Evolutionary conservation across 2,797 vertebrate genomes (phyloP).

Genomic region (Anas capensis): DNA sequence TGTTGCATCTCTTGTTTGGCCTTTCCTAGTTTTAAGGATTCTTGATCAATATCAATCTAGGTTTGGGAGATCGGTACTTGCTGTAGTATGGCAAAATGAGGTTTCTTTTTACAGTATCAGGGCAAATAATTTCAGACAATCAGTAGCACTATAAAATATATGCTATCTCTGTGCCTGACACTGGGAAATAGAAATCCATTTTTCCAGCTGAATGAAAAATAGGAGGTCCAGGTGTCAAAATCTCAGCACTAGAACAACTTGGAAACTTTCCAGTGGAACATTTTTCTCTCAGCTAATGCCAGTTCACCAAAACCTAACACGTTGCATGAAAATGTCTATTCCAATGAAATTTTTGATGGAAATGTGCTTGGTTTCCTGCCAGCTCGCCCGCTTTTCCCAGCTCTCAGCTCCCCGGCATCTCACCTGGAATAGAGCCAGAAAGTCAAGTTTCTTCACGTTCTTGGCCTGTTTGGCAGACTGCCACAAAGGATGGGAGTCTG

Average conservation of each 20-base stretch:
- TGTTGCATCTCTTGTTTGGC: neutral
- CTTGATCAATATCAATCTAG: neutral
- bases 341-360: conserved; percentile 74
- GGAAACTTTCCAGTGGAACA: conserved; percentile 69
- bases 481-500: conserved; percentile 68
- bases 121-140: neutral
- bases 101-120: neutral
- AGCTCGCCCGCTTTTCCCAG: conserved; percentile 64
- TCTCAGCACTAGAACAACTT: conserved; percentile 31
- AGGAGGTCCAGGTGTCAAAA: conserved; percentile 4
- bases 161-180: neutral
- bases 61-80: neutral
- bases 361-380: conserved; percentile 67
- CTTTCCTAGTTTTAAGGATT: neutral
- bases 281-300: conserved; percentile 67
- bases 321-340: conserved; percentile 71
- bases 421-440: conserved; percentile 45
- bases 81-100: neutral
- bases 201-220: conserved; percentile 35
- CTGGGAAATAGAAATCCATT: conserved; percentile 36
- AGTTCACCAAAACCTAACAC: conserved; percentile 69
- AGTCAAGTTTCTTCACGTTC: conserved; percentile 72
- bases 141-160: neutral
- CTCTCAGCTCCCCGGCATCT: conserved; percentile 66
- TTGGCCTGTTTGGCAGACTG: conserved; percentile 68